These are phyloP conservation scores for Neodiprion virginianus DNA, from an alignment of 1,140 invertebrate species.

Conservation along the genomic window DNA sequence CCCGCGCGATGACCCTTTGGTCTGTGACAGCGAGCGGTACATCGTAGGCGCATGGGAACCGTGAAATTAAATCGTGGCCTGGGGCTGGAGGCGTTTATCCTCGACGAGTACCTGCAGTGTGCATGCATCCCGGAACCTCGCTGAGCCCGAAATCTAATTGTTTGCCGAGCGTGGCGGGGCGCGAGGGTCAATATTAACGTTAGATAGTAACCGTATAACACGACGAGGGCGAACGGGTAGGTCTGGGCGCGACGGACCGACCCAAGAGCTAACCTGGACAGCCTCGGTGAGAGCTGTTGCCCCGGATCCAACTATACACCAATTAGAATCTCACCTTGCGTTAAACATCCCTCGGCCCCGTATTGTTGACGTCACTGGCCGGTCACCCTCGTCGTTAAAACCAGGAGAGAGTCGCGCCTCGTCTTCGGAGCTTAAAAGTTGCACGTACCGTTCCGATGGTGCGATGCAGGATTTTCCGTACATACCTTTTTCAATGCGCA, in stretches of 20 bases:
- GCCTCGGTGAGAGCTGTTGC: background rate
- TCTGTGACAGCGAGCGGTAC: too few species aligned
- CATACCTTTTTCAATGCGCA: too few species aligned
- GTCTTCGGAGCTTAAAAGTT: too few species aligned
- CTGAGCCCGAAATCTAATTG: background rate
- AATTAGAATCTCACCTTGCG: background rate
- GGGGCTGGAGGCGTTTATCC: background rate
- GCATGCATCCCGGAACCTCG: background rate
- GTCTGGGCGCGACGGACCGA: background rate
- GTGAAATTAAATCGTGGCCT: too few species aligned
- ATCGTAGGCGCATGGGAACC: too few species aligned
- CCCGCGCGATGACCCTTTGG: too few species aligned
- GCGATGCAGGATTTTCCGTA: too few species aligned
- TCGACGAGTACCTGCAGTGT: background rate
- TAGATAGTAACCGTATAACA: background rate
- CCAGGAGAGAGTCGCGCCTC: too few species aligned
- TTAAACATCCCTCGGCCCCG: background rate
- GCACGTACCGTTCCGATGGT: too few species aligned
- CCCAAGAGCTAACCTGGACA: background rate
- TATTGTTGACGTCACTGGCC: too few species aligned
- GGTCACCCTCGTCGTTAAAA: too few species aligned
- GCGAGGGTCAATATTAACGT: slow-evolving; percentile 4
- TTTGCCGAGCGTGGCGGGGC: background rate
- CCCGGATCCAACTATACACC: background rate
- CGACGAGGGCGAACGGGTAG: background rate